Percentiles rank a stretch among this genome's conserved stretches.
These are phyloP conservation scores for Patella pellucida DNA, from an alignment of 2,888 invertebrate species.

Conservation along the genomic window DNA sequence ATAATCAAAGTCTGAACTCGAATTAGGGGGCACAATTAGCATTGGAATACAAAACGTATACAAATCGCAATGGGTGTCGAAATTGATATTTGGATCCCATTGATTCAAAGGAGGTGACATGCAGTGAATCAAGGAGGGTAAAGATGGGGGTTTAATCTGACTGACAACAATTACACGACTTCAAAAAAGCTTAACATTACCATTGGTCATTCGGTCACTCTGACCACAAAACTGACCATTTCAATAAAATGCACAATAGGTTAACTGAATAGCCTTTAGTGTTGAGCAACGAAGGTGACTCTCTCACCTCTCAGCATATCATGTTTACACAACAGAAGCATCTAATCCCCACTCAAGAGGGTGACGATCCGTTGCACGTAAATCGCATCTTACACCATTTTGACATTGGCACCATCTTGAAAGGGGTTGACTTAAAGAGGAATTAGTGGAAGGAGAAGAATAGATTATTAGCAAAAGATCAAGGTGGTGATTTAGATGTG, in stretches of 20 bases:
- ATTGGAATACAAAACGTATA: not conserved
- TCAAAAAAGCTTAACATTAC: not conserved
- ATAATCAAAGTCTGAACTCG: not conserved
- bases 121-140: not conserved
- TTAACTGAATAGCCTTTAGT: not conserved
- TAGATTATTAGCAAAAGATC: not conserved
- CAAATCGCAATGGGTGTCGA: constrained; percentile 4
- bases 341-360: not conserved
- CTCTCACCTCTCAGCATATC: not conserved
- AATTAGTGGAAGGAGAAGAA: not conserved
- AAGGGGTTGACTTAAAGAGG: not conserved
- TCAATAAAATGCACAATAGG: not conserved
- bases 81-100: not conserved
- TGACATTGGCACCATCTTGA: constrained; percentile 8
- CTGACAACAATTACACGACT: not conserved
- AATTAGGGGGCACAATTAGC: not conserved
- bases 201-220: not conserved
- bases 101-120: not conserved
- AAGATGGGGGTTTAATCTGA: not conserved
- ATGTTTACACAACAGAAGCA: not conserved
- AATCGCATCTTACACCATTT: not conserved
- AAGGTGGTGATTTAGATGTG: too few relatives aligned
- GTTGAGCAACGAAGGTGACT: constrained; percentile 1
- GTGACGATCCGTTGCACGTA: not conserved
- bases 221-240: not conserved